phyloP scores from a whole-genome alignment of 2,797 vertebrate genomes.

The Brachyalestes nurse region DNA sequence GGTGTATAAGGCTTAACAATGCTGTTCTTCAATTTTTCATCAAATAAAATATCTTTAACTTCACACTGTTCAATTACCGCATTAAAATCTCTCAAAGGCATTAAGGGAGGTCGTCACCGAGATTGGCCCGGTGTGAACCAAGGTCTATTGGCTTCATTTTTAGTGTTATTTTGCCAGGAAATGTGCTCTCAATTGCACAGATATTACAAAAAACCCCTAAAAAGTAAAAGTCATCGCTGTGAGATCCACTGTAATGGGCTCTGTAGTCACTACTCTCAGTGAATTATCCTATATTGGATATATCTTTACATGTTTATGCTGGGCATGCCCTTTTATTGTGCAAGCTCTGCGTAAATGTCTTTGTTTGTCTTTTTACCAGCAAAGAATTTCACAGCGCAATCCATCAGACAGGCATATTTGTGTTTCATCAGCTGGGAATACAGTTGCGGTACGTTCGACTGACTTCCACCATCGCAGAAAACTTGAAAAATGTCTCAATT shows the following conservation, averaged over 20 bases:
- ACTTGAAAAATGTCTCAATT: not conserved
- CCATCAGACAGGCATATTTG: not conserved
- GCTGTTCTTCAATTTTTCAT: too few relatives aligned
- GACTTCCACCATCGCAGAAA: not conserved
- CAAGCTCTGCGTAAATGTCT: not conserved
- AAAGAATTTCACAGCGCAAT: not conserved
- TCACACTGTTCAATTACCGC: too few relatives aligned
- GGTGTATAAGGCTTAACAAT: too few relatives aligned
- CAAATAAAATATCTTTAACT: too few relatives aligned
- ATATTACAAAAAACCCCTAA: not conserved
- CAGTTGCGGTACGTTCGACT: not conserved
- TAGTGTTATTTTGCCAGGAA: too few relatives aligned
- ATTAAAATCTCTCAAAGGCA: too few relatives aligned
- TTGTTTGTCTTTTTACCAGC: not conserved
- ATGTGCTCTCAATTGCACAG: not conserved
- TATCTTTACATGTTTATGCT: not conserved
- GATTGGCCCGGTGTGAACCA: too few relatives aligned
- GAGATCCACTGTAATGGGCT: not conserved
- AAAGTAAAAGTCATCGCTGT: not conserved
- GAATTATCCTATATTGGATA: not conserved
- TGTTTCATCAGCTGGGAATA: slow-evolving; percentile 12
- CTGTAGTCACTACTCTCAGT: not conserved
- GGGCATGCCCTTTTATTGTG: not conserved
- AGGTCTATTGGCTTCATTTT: too few relatives aligned
- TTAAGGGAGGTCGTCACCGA: too few relatives aligned